Conservation (phyloP, 2,888 invertebrate species). For the Andrena dorsata region DNA sequence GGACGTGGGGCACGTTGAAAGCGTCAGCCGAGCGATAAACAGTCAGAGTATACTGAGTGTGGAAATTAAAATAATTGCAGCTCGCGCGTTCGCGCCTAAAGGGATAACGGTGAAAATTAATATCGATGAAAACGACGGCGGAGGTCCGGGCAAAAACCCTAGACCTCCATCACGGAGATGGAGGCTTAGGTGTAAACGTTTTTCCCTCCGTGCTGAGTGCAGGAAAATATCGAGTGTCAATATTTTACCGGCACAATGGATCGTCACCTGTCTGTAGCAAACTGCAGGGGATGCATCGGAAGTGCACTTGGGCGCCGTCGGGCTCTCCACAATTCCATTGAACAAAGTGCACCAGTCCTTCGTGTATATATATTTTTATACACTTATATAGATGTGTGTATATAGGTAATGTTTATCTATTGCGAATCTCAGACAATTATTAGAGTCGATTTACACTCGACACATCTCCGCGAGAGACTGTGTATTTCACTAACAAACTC, state of each 20-base stretch:
- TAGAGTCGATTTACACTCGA: background rate
- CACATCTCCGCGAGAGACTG: background rate
- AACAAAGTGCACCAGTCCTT: slow-evolving; percentile 69
- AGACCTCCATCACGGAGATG: slow-evolving; percentile 44
- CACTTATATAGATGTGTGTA: background rate
- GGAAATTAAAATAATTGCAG: slow-evolving; percentile 41
- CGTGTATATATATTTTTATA: slow-evolving; percentile 3
- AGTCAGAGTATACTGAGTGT: background rate
- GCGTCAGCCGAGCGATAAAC: slow-evolving; percentile 11
- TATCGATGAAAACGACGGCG: slow-evolving; percentile 33
- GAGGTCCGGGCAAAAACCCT: slow-evolving; percentile 1
- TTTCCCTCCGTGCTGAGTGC: slow-evolving; percentile 54
- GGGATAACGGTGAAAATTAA: slow-evolving; percentile 29
- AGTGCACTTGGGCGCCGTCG: slow-evolving; percentile 73
- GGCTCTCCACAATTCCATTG: slow-evolving; percentile 71
- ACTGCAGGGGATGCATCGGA: slow-evolving; percentile 72
- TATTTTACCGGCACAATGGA: slow-evolving; percentile 80
- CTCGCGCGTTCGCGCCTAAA: slow-evolving; percentile 14
- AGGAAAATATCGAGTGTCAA: slow-evolving; percentile 80
- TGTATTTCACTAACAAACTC: background rate
- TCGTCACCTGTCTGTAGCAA: slow-evolving; percentile 69
- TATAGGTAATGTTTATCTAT: slow-evolving; percentile 48
- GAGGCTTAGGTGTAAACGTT: slow-evolving; percentile 57
- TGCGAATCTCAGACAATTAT: slow-evolving; percentile 49
- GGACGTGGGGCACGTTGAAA: slow-evolving; percentile 19